These are phyloP conservation scores for Stichodactyla helianthus DNA, from an alignment of 64 coral and sea anemone genomes.

Conservation along the genomic window DNA sequence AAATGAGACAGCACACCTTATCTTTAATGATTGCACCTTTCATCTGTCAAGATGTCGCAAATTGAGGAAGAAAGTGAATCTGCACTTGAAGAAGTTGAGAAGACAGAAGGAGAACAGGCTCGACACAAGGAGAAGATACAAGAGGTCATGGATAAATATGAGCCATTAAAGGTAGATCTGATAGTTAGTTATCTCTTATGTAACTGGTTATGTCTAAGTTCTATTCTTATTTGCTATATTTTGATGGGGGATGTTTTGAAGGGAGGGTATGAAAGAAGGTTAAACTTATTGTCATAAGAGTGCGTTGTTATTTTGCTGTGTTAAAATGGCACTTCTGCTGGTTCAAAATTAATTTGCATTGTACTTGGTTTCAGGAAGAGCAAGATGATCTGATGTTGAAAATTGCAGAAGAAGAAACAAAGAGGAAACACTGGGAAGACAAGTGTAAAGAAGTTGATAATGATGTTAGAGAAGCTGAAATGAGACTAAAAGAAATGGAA, in stretches of 20 bases:
- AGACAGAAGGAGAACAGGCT: slow-evolving; percentile 36
- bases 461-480: slow-evolving; percentile 43
- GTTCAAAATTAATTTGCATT: neutral
- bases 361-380: slow-evolving; percentile 32
- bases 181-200: too few relatives aligned
- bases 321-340: too few relatives aligned
- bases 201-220: too few relatives aligned
- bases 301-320: too few relatives aligned
- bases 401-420: slow-evolving; percentile 58
- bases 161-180: slow-evolving; percentile 39
- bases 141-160: slow-evolving; percentile 59
- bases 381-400: slow-evolving; percentile 61
- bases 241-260: too few relatives aligned
- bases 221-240: too few relatives aligned
- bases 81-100: slow-evolving; percentile 15
- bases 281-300: too few relatives aligned
- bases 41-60: slow-evolving; percentile 43
- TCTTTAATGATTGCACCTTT: neutral
- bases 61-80: slow-evolving; percentile 21
- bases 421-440: slow-evolving; percentile 66
- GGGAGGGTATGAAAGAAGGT: too few relatives aligned
- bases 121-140: slow-evolving; percentile 70
- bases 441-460: slow-evolving; percentile 53
- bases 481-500: slow-evolving; percentile 1
- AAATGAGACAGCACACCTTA: too few relatives aligned